Percentiles rank a stretch among this genome's conserved stretches.
These are phyloP conservation scores for Stenolophus ochropezus DNA, from an alignment of 2,888 invertebrate species.

Conservation along the genomic window DNA sequence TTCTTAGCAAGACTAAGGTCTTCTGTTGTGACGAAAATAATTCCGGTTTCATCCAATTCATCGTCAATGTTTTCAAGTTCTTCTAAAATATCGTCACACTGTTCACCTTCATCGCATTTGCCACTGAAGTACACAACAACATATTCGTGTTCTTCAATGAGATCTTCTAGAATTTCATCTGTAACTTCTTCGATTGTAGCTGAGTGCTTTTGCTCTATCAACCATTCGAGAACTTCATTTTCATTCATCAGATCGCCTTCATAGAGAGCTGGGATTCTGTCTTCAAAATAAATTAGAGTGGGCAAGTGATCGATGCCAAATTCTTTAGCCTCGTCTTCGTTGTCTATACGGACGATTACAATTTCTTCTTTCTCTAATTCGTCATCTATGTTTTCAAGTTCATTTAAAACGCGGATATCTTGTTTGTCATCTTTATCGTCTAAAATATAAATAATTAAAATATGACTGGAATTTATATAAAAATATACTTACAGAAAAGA, in stretches of 20 bases:
- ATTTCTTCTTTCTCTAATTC: slow-evolving; percentile 93
- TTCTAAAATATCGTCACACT: slow-evolving; percentile 89
- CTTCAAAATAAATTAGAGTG: slow-evolving; percentile 91
- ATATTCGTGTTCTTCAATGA: slow-evolving; percentile 93
- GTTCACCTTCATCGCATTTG: slow-evolving; percentile 90
- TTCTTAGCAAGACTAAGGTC: slow-evolving; percentile 88
- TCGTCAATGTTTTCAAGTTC: slow-evolving; percentile 95
- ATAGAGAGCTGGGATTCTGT: slow-evolving; percentile 92
- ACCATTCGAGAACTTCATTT: slow-evolving; percentile 93
- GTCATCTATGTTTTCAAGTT: slow-evolving; percentile 94
- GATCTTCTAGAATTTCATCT: slow-evolving; percentile 89
- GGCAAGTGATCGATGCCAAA: slow-evolving; percentile 93
- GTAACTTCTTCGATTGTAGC: slow-evolving; percentile 96
- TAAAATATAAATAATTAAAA: slow-evolving; percentile 70
- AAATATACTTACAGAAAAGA: slow-evolving; percentile 92
- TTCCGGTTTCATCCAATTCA: slow-evolving; percentile 93
- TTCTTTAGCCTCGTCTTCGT: slow-evolving; percentile 92
- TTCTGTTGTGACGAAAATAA: slow-evolving; percentile 95
- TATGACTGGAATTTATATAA: slow-evolving; percentile 3
- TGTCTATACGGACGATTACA: slow-evolving; percentile 92
- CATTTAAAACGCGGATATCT: slow-evolving; percentile 89
- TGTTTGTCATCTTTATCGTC: slow-evolving; percentile 94
- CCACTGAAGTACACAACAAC: slow-evolving; percentile 97
- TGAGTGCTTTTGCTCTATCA: slow-evolving; percentile 89
- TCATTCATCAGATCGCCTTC: slow-evolving; percentile 95